A percentile compares a stretch with the other conserved stretches of the same genome.
phyloP scores from a whole-genome alignment of 2,113 vertebrate species.

The Zapus hudsonius region DNA sequence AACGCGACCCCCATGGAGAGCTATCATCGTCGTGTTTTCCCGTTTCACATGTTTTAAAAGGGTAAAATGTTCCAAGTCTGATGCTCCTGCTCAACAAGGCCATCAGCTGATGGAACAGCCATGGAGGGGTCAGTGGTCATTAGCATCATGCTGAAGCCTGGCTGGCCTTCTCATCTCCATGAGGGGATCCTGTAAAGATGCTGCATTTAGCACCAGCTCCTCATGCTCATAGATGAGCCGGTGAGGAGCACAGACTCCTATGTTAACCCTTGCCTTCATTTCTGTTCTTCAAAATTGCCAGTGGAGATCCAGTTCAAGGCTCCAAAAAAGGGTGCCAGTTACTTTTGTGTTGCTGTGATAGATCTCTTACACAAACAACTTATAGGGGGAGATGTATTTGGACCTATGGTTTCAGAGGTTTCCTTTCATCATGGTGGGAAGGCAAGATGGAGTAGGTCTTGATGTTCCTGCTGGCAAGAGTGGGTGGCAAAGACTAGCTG shows the following conservation, averaged over 20 bases:
- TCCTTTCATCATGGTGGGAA: not conserved
- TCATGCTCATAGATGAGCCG: not conserved
- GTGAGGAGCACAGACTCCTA: not conserved
- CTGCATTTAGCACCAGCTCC: not conserved
- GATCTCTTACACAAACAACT: not conserved
- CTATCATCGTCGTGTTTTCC: not conserved
- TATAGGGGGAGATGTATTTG: not conserved
- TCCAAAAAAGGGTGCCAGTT: not conserved
- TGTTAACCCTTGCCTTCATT: not conserved
- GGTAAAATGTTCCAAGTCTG: not conserved
- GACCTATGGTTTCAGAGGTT: not conserved
- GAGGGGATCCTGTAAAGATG: not conserved
- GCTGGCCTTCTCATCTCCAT: not conserved
- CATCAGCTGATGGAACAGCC: not conserved
- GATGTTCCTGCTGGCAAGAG: too few species aligned
- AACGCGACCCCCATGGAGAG: not conserved
- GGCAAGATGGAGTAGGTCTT: not conserved
- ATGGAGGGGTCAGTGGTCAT: not conserved
- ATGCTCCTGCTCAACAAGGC: not conserved
- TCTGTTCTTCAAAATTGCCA: not conserved
- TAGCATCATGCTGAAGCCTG: not conserved
- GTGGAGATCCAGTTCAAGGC: not conserved
- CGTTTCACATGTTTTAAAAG: not conserved
- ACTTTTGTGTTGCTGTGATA: not conserved
- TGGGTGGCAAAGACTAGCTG: not conserved